These are phyloP conservation scores for Tricholaema leucomelas DNA, from an alignment of 2,113 vertebrate genomes.

Conservation along the genomic window DNA sequence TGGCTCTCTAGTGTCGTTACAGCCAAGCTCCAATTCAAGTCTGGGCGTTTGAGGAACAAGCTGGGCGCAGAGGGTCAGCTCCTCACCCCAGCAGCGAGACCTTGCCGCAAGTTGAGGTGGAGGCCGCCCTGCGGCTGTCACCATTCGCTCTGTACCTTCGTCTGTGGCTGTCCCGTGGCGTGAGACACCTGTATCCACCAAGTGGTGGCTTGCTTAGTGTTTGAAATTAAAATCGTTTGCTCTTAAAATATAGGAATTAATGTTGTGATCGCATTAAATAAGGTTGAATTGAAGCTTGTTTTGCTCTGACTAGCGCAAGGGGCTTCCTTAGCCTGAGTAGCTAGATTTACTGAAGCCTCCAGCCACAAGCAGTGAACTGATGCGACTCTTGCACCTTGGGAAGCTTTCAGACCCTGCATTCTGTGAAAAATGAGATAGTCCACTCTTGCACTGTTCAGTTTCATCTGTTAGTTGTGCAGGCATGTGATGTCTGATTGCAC, in stretches of 20 bases:
- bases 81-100: not conserved
- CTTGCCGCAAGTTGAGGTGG: not conserved
- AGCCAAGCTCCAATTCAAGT: too few relatives aligned
- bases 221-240: not conserved
- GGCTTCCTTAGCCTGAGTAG: not conserved
- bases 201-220: not conserved
- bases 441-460: accelerated
- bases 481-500: accelerated
- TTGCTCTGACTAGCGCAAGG: not conserved
- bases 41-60: not conserved
- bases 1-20: not conserved
- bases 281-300: not conserved
- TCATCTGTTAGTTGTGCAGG: not conserved
- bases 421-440: not conserved
- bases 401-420: not conserved
- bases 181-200: too few relatives aligned
- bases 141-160: too few relatives aligned
- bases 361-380: not conserved
- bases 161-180: not conserved
- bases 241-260: not conserved
- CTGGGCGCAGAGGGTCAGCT: not conserved
- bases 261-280: not conserved
- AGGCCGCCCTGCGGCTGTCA: not conserved
- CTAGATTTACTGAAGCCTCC: not conserved
- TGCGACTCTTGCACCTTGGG: not conserved